Evolutionary conservation across 1,140 invertebrate genomes (phyloP).

Genomic region (Latrodectus geometricus): DNA sequence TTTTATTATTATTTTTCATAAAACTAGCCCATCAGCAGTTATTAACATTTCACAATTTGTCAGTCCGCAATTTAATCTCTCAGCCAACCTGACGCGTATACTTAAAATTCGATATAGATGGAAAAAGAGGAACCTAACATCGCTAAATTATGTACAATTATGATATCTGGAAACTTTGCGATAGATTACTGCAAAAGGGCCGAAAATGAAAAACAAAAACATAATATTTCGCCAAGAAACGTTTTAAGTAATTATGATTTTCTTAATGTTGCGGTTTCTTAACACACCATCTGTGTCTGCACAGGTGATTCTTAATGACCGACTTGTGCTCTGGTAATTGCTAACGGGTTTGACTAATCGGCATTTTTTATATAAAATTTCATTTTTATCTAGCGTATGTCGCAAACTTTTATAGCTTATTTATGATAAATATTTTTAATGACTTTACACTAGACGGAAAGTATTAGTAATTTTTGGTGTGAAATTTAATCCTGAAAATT

Average conservation of each 20-base stretch:
- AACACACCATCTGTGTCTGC: not conserved
- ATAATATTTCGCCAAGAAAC: constrained; percentile 12
- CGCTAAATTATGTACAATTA: constrained; percentile 33
- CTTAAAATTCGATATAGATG: constrained; percentile 26
- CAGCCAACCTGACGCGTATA: not conserved
- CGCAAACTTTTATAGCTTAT: not conserved
- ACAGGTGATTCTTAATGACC: constrained; percentile 30
- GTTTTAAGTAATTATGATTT: constrained; percentile 17
- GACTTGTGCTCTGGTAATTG: not conserved
- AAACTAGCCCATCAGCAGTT: constrained; percentile 6
- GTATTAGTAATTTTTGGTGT: too few species aligned
- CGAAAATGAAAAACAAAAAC: constrained; percentile 6
- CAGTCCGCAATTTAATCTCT: constrained; percentile 23
- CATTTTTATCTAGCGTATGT: not conserved
- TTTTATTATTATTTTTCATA: constrained; percentile 9
- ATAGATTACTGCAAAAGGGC: constrained; percentile 5
- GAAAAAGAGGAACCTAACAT: constrained; percentile 6
- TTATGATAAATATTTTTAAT: not conserved
- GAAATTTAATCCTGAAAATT: too few species aligned
- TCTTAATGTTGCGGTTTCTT: constrained; percentile 33
- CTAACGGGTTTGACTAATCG: constrained; percentile 29
- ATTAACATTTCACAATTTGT: constrained; percentile 45
- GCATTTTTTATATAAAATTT: not conserved
- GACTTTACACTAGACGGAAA: not conserved
- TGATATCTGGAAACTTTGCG: constrained; percentile 23